A percentile compares a stretch with the other conserved stretches of the same genome.
These are phyloP conservation scores for Bombus balteatus DNA, from an alignment of 1,140 invertebrate species.

Conservation along the genomic window DNA sequence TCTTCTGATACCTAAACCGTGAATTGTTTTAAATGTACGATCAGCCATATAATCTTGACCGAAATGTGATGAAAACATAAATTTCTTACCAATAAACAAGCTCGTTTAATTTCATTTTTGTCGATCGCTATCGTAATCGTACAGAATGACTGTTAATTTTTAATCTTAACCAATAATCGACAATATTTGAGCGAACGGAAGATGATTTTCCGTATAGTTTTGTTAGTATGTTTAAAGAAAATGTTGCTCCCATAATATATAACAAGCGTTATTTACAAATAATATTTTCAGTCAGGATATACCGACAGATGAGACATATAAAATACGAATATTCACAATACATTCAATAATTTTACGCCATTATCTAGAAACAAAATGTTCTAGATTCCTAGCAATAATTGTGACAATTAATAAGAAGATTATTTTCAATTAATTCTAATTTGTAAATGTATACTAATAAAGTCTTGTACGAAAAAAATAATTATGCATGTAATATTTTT, in stretches of 20 bases:
- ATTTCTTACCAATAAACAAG: conserved; percentile 77
- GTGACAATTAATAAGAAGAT: not conserved
- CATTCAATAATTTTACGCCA: conserved; percentile 44
- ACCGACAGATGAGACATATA: not conserved
- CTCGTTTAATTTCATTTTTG: conserved; percentile 74
- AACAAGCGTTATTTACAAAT: conserved; percentile 25
- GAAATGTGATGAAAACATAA: not conserved
- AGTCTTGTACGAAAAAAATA: not conserved
- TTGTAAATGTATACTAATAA: not conserved
- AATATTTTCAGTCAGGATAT: conserved; percentile 17
- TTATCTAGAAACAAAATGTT: conserved; percentile 16
- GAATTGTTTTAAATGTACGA: not conserved
- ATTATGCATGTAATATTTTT: not conserved
- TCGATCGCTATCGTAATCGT: conserved; percentile 12
- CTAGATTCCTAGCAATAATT: not conserved
- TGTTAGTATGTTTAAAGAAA: conserved; percentile 22
- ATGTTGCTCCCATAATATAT: conserved; percentile 70
- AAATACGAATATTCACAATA: not conserved
- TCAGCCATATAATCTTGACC: not conserved
- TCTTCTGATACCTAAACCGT: conserved; percentile 92
- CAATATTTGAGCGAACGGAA: conserved; percentile 13
- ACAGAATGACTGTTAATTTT: conserved; percentile 25
- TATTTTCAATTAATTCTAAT: not conserved
- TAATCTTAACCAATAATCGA: conserved; percentile 23
- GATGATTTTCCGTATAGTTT: conserved; percentile 36